phyloP scores from a whole-genome alignment of 2,113 vertebrate genomes.

The Epinephelus moara region DNA sequence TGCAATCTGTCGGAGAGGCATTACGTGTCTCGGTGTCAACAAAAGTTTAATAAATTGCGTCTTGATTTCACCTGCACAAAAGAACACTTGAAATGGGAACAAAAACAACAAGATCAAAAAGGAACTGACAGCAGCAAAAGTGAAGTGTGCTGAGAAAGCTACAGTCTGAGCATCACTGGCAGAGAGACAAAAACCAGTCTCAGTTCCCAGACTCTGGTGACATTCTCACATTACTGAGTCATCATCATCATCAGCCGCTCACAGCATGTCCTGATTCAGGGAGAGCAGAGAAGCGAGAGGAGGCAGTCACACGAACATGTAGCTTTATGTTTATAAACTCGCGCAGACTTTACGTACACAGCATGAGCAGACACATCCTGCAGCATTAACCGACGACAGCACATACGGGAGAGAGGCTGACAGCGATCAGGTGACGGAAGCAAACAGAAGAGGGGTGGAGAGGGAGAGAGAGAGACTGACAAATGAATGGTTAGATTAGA shows the following conservation, averaged over 20 bases:
- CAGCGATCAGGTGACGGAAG: constrained; percentile 27
- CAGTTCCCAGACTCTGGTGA: constrained; percentile 77
- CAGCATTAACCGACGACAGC: not conserved
- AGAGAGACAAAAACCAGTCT: constrained; percentile 66
- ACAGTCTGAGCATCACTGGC: constrained; percentile 48
- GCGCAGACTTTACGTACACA: constrained; percentile 15
- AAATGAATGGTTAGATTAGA: constrained; percentile 64
- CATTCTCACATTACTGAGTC: constrained; percentile 84
- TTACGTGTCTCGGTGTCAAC: not conserved
- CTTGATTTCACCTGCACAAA: constrained; percentile 7
- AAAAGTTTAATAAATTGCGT: constrained; percentile 7
- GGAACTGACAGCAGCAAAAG: constrained; percentile 34
- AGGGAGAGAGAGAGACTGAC: constrained; percentile 31
- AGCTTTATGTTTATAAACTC: constrained; percentile 27
- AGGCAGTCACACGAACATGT: constrained; percentile 32
- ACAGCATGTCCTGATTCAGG: constrained; percentile 73
- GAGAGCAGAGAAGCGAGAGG: constrained; percentile 46
- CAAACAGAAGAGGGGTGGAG: constrained; percentile 14
- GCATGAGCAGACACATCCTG: constrained; percentile 1
- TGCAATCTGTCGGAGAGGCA: not conserved
- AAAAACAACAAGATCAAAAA: constrained; percentile 30
- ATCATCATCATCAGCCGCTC: constrained; percentile 72
- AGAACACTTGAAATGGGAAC: constrained; percentile 5
- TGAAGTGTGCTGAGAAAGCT: constrained; percentile 36
- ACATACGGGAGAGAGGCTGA: constrained; percentile 16